Evolutionary conservation across 2,113 vertebrate species (phyloP), one percentile per base, ranked within the genome.

Genomic region (Heliornis fulica): DNA sequence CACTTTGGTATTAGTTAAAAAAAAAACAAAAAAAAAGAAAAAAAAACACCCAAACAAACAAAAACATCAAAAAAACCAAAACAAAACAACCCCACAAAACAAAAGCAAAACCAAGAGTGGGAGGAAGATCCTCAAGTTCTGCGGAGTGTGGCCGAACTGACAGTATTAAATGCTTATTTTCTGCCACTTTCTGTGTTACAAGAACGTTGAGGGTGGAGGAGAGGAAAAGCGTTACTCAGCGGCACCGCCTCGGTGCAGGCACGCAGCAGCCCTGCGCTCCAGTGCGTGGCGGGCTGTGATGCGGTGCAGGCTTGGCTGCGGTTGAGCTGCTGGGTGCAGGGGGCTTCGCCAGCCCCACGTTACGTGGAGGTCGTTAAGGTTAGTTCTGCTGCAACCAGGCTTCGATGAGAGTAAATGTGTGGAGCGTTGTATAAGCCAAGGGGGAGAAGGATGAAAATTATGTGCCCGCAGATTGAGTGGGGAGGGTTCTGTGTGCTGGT

Each of bases 171-270:
- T 3, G 10, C 75, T 86, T 80, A 56, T 54, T 93, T n/a, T 90
- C 60, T 83, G 32, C 90, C 94, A 93, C 89, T 51, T 89, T 71
- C 80, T 61, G 48, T 26, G 19, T 61, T 69, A 68, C 77, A 60
- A 46, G 46, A 94, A 86, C 77, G 2, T 60, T 88, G 94, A 69
- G 87, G 85, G 78, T 69, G 83, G 83, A 85, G 90, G 90, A 56
- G 72, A 61, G 57, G 57, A 31, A 3, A 19, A 14, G 63, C 6
- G 9, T 10, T 46, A 46, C 71, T 71, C 1, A 6, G 83, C 4
- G 9, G 83, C 60, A 46, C 4, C 6, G n/a, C 91, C 91, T 45
- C 6, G 43, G 82, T 28, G 74, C 82, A 8, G 46, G 66, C 40
- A 5, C 1, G 2, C 34, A 18, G 64, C 53, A 34, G 60, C 70